A percentile compares a stretch with the other conserved stretches of the same genome.
Conservation (phyloP, 2,888 invertebrate species). For the Dugesia japonica region DNA sequence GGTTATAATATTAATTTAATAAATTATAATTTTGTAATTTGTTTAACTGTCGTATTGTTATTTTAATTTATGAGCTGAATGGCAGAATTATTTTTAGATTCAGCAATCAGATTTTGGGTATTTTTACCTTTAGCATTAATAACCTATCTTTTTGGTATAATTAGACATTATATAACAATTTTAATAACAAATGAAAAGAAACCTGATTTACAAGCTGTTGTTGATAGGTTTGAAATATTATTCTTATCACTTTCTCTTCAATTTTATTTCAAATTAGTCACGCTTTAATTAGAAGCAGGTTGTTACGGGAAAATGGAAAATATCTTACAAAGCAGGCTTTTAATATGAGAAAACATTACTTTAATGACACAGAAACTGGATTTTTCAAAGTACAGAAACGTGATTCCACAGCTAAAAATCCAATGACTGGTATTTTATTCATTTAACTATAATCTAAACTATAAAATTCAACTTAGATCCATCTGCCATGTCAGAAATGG, state of each 20-base stretch:
- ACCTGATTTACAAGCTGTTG: slow-evolving; percentile 78
- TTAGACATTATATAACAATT: slow-evolving; percentile 88
- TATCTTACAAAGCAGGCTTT: slow-evolving; percentile 74
- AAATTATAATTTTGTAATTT: too few relatives aligned
- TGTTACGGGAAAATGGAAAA: slow-evolving; percentile 87
- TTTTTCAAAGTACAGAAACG: slow-evolving; percentile 81
- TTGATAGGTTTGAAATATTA: slow-evolving; percentile 59
- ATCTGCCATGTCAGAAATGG: slow-evolving; percentile 90
- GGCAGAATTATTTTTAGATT: slow-evolving; percentile 71
- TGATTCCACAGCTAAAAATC: slow-evolving; percentile 56
- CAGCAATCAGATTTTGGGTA: slow-evolving; percentile 91
- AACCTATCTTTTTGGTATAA: slow-evolving; percentile 85
- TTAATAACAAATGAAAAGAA: slow-evolving; percentile 83
- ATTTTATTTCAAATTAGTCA: too few relatives aligned
- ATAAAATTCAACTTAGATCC: too few relatives aligned
- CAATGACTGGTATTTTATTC: slow-evolving; percentile 58
- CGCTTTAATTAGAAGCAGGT: slow-evolving; percentile 74
- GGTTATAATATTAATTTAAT: too few relatives aligned
- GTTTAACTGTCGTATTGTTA: not conserved
- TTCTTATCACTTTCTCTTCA: too few relatives aligned
- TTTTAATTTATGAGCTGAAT: slow-evolving; percentile 38
- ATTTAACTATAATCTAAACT: not conserved
- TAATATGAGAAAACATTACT: slow-evolving; percentile 75
- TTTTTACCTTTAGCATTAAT: slow-evolving; percentile 94
- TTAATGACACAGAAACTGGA: slow-evolving; percentile 84